phyloP scores from a whole-genome alignment of 2,888 invertebrate genomes.

The Rhagonycha lutea region DNA sequence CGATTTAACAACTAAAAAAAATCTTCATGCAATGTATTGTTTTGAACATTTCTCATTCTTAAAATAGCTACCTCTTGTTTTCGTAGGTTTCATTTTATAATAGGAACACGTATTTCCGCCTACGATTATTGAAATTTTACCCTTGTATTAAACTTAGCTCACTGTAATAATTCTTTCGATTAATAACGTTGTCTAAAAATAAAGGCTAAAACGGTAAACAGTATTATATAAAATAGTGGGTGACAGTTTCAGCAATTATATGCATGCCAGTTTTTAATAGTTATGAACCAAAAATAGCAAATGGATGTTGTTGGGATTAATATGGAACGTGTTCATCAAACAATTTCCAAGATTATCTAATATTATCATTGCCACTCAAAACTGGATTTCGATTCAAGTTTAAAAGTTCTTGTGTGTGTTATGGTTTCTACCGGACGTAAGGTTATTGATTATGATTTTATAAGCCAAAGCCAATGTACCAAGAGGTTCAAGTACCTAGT shows the following conservation, averaged over 20 bases:
- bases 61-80: background rate
- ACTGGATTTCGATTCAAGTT: constrained; percentile 6
- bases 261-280: constrained; percentile 30
- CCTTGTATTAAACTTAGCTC: background rate
- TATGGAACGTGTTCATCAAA: constrained; percentile 17
- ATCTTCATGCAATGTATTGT: background rate
- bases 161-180: background rate
- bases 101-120: background rate
- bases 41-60: background rate
- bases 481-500: constrained; percentile 27
- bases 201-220: background rate
- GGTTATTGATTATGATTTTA: constrained; percentile 26
- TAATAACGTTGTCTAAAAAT: constrained; percentile 13
- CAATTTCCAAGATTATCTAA: constrained; percentile 17
- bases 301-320: constrained; percentile 17
- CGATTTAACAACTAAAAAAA: background rate
- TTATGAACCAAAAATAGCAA: constrained; percentile 25
- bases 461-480: constrained; percentile 19
- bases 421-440: constrained; percentile 21
- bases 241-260: constrained; percentile 32
- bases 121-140: constrained; percentile 3
- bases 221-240: constrained; percentile 9
- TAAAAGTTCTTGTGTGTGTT: constrained; percentile 6
- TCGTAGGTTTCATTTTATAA: background rate
- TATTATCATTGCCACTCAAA: constrained; percentile 10